These are phyloP conservation scores for Ctenomys sociabilis DNA, from an alignment of 2,113 vertebrate species.

Conservation along the genomic window DNA sequence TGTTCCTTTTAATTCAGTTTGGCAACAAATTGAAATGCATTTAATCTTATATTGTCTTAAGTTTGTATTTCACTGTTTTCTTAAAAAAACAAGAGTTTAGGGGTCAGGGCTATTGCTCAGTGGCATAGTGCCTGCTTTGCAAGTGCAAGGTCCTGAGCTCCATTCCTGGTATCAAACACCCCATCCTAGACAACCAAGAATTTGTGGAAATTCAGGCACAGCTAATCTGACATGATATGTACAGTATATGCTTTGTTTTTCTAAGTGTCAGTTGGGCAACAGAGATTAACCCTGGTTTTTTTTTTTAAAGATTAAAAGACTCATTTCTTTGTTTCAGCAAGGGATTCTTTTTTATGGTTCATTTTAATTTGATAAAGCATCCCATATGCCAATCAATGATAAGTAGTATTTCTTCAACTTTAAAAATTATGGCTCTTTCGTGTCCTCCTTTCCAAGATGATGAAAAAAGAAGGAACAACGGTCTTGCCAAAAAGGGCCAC, in stretches of 20 bases:
- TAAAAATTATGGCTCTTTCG: conserved; percentile 17
- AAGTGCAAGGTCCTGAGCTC: too few relatives aligned
- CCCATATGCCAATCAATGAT: neutral
- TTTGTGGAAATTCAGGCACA: conserved; percentile 31
- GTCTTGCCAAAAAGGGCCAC: too few relatives aligned
- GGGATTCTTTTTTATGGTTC: neutral
- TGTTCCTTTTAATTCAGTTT: conserved; percentile 5
- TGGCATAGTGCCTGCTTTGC: too few relatives aligned
- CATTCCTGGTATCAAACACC: too few relatives aligned
- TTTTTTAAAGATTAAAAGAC: neutral
- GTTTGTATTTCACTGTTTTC: neutral
- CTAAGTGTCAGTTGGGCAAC: neutral
- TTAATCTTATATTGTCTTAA: neutral
- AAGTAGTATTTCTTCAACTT: neutral
- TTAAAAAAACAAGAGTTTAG: neutral
- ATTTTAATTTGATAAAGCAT: conserved; percentile 30
- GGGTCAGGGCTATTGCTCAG: too few relatives aligned
- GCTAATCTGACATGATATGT: neutral
- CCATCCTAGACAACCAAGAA: too few relatives aligned
- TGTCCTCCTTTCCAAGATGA: too few relatives aligned
- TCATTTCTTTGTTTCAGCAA: neutral
- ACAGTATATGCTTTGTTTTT: neutral
- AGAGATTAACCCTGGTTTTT: conserved; percentile 25
- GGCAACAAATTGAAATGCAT: neutral
- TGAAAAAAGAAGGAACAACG: too few relatives aligned